A percentile compares a stretch with the other conserved stretches of the same genome.
These are phyloP conservation scores for Phodopus roborovskii DNA, from an alignment of 2,113 vertebrate genomes.

Conservation along the genomic window DNA sequence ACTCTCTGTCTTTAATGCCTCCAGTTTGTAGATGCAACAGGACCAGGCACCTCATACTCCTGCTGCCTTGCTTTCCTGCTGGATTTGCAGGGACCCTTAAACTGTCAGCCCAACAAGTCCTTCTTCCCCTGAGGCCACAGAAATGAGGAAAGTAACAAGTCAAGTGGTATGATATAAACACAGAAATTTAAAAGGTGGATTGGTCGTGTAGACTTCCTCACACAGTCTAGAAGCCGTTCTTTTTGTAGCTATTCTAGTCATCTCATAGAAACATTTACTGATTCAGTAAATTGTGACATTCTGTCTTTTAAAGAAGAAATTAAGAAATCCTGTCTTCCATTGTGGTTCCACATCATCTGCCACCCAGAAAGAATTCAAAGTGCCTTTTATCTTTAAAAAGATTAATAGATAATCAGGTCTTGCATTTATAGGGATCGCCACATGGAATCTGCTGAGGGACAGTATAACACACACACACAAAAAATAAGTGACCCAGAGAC, in stretches of 20 bases:
- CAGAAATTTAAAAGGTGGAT: neutral
- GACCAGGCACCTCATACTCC: neutral
- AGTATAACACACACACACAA: no score
- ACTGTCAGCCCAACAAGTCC: neutral
- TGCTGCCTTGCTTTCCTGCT: neutral
- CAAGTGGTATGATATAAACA: neutral
- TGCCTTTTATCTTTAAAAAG: neutral
- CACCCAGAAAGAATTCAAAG: neutral
- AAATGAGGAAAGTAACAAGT: neutral
- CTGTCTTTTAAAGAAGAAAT: neutral
- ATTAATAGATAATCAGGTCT: neutral
- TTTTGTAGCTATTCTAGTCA: neutral
- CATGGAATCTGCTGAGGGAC: neutral
- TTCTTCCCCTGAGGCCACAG: neutral
- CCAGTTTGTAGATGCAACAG: neutral
- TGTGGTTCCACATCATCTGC: neutral
- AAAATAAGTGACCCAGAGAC: no score
- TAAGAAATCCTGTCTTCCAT: neutral
- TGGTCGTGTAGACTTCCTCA: neutral
- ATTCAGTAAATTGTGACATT: neutral
- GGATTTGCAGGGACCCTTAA: neutral
- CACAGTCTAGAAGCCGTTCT: neutral
- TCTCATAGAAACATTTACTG: neutral
- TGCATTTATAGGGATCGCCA: neutral
- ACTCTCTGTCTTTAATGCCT: neutral